A percentile compares a stretch with the other conserved stretches of the same genome.
These are phyloP conservation scores for Taenaris catops DNA, from an alignment of 2,888 invertebrate species.

Conservation along the genomic window DNA sequence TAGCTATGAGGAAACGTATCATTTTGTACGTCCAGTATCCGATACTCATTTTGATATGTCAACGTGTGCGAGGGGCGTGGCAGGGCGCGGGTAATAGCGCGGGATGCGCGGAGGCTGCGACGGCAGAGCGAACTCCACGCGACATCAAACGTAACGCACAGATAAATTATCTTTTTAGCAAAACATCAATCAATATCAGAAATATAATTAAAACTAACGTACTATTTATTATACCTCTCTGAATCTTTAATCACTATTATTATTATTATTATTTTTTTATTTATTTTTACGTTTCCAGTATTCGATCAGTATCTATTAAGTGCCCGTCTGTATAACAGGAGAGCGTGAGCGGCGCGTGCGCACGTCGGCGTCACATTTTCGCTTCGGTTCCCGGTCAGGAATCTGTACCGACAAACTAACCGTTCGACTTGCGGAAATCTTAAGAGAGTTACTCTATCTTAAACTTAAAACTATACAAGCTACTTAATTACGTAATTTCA, in stretches of 20 bases:
- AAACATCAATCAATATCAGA: slow-evolving; percentile 77
- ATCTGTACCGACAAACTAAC: slow-evolving; percentile 5
- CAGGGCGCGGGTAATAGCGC: background rate
- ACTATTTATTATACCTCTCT: slow-evolving; percentile 76
- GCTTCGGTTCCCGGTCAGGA: too few species aligned
- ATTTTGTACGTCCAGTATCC: too few species aligned
- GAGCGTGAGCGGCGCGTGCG: slow-evolving; percentile 48
- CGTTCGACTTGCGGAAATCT: slow-evolving; percentile 4
- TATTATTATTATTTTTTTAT: slow-evolving; percentile 29
- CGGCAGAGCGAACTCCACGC: slow-evolving; percentile 38
- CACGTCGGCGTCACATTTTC: slow-evolving; percentile 23
- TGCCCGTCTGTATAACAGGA: slow-evolving; percentile 49
- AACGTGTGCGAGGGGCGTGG: slow-evolving; percentile 19
- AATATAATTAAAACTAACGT: slow-evolving; percentile 77
- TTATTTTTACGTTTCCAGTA: slow-evolving; percentile 45
- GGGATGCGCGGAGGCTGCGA: slow-evolving; percentile 34
- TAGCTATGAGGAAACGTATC: too few species aligned
- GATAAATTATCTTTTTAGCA: slow-evolving; percentile 75
- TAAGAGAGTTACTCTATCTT: slow-evolving; percentile 9
- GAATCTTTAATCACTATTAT: slow-evolving; percentile 40
- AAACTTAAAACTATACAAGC: slow-evolving; percentile 15
- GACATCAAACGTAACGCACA: slow-evolving; percentile 60
- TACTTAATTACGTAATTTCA: slow-evolving; percentile 10
- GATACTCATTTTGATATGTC: too few species aligned
- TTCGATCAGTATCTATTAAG: slow-evolving; percentile 57